phyloP scores from a whole-genome alignment of 2,888 invertebrate genomes.

The Sinelater perroti region DNA sequence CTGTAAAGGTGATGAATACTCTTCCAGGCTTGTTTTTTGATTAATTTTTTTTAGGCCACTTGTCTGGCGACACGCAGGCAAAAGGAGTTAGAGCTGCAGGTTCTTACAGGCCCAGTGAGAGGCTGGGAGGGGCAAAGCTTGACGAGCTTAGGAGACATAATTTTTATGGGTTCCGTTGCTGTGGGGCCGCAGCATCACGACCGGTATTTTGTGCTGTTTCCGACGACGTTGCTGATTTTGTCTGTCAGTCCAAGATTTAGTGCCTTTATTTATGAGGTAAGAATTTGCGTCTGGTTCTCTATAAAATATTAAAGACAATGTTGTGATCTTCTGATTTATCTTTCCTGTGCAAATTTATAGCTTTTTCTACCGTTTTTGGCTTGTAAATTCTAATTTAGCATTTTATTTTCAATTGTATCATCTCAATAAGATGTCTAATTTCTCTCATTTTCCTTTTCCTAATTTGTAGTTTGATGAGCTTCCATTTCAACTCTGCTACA shows the following conservation, averaged over 20 bases:
- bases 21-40: neutral
- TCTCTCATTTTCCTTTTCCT: no score
- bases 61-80: constrained; percentile 90
- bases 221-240: constrained; percentile 85
- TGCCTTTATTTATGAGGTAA: constrained; percentile 93
- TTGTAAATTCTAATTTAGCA: no score
- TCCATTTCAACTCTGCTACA: no score
- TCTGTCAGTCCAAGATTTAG: constrained; percentile 92
- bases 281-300: no score
- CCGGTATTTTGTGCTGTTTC: constrained; percentile 91
- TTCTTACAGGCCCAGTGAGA: constrained; percentile 91
- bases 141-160: constrained; percentile 81
- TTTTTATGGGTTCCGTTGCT: constrained; percentile 92
- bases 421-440: no score
- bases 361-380: no score
- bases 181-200: constrained; percentile 86
- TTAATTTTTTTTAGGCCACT: constrained; percentile 66
- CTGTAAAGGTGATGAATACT: constrained; percentile 68
- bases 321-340: no score
- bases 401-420: no score
- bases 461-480: no score
- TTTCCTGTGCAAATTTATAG: no score
- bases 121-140: constrained; percentile 93
- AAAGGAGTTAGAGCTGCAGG: constrained; percentile 95
- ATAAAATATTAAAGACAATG: no score